Conservation (phyloP, 2,113 vertebrate species). For the Aramus guarauna region DNA sequence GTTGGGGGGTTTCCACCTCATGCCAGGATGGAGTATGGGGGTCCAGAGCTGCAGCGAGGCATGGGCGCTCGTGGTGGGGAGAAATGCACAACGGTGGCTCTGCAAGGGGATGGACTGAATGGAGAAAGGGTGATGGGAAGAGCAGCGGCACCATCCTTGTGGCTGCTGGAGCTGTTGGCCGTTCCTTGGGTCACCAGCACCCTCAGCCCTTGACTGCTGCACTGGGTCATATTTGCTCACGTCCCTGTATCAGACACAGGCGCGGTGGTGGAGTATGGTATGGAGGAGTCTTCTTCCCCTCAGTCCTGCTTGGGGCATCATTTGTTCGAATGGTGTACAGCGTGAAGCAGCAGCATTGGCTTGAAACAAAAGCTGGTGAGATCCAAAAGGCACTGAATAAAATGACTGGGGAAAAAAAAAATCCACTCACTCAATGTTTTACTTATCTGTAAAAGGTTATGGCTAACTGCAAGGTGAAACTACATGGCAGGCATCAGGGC, state of each 20-base stretch:
- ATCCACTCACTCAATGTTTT: not conserved
- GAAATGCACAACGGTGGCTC: not conserved
- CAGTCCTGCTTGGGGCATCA: not conserved
- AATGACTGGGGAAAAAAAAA: not conserved
- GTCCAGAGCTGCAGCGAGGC: not conserved
- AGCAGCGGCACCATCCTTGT: accelerated
- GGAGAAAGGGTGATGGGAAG: not conserved
- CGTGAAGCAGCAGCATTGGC: not conserved
- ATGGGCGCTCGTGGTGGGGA: not conserved
- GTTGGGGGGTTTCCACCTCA: not conserved
- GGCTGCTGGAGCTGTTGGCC: not conserved
- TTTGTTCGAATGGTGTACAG: not conserved
- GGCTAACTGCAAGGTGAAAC: not conserved
- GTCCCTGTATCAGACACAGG: not conserved
- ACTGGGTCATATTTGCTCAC: not conserved
- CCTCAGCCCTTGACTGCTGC: not conserved
- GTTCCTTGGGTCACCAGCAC: not conserved
- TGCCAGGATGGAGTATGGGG: not conserved
- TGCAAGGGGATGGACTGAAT: not conserved
- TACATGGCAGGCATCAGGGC: not conserved
- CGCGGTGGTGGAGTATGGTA: accelerated
- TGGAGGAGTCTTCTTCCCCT: not conserved
- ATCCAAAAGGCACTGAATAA: not conserved
- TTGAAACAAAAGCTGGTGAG: not conserved
- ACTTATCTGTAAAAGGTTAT: not conserved